Evolutionary conservation across 1,140 invertebrate genomes (phyloP), one percentile per base, ranked within the genome.

Genomic region (Drosophila mauritiana): DNA sequence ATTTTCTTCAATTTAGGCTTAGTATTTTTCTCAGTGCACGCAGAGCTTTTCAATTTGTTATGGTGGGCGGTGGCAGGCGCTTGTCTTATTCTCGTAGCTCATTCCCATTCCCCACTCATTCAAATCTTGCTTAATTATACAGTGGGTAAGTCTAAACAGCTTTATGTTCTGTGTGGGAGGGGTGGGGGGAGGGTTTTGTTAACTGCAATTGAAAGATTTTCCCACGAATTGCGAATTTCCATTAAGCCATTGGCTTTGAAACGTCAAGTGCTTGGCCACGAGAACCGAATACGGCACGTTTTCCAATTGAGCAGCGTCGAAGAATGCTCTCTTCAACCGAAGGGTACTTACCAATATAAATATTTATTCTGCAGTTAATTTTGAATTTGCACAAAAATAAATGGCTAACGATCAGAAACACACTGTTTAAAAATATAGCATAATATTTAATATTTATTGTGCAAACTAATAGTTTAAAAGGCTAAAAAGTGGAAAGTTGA

Each of bases 211-310:
- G 31, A 81, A 78, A 86, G 81, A 85, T 81, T 86, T 85, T 85
- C 81, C 82, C 81, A 85, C 81, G 82, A 81, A 86, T 81, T 49
- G 64, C 62, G 62, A 74, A 57, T 76, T 76, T 79, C 77, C 73
- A 77, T 84, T 85, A 75, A 75, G 69, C 78, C 82, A 86, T 86
- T 85, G 82, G 84, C 81, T 86, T 85, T 85, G 81, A 85, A 63
- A 85, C 81, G 82, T 85, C 78, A 85, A 85, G 73, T 85, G 68
- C 70, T 64, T 73, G 73, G 81, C 69, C 69, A 62, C 73, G 81
- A 84, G 67, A 85, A 77, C 67, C 54, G 37, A 63, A 55, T 43
- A 34, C 61, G 73, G 73, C 81, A 85, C 82, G 82, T 81, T 86
- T 81, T 65, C 39, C 61, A 83, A 61, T 52, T 72, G 78, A 56